Evolutionary conservation across 2,113 vertebrate genomes (phyloP), one percentile per base, ranked within the genome.

Genomic region (Plectropomus leopardus): DNA sequence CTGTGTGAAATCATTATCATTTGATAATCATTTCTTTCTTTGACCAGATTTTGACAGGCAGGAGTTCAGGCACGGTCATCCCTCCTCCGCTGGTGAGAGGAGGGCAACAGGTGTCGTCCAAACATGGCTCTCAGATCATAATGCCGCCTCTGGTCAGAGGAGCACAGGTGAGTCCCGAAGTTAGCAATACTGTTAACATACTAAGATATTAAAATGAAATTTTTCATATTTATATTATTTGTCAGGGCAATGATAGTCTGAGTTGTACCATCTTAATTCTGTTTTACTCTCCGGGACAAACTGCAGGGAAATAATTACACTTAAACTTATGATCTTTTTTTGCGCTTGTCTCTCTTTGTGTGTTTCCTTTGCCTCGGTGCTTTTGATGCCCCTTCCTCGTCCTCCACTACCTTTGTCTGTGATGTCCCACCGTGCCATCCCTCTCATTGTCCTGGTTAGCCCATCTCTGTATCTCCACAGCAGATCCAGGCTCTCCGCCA

Each of bases 91-190:
- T 99, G 92, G 97, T 98, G 68, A 95, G 98, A 5, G 97, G 97
- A 4, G 97, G 96, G 3, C 98, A 97, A 83, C 97, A 97, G 90
- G 21, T 91, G 4, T 96, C 94, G 2, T 94, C 96, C 15, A 98
- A 99, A 70, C 84, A 96, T 64, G 94, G 97, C 48, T 93, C 96
- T 0, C 98, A 99, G 91, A 96, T 98, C 66, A 97, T 98, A 50
- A 98, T 99, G 98, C 97, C 98, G 0, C 97, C 97, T 1, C 94
- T 99, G 11, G 97, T 98, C 80, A 93, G 98, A 90, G 98, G 98
- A 57, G 96, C 97, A 5, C 97, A 98, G 96, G 98, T 99, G 77
- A 92, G 93, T 81, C 59, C 40, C 6, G 4, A 69, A 53, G 16
- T 45, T 58, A 13, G 17, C 44, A 8, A 15, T 28, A 6, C 26